phyloP scores from a whole-genome alignment of 2,888 invertebrate species.

The Lasioglossum zephyrum region DNA sequence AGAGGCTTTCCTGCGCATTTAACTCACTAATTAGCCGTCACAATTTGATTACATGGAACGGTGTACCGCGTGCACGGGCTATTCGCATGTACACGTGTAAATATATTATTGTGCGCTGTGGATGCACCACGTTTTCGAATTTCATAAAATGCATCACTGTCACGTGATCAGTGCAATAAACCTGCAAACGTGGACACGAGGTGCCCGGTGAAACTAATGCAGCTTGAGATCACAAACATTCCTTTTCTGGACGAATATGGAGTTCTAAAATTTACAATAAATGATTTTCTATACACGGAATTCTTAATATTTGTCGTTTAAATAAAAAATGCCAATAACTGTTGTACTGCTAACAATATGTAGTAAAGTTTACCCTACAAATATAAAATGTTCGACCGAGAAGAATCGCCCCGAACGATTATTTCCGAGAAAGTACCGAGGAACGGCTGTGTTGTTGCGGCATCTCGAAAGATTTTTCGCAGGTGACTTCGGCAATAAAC shows the following conservation, averaged over 20 bases:
- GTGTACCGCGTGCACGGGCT: background rate
- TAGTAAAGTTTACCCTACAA: too few species aligned
- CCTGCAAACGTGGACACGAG: background rate
- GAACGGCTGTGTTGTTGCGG: background rate
- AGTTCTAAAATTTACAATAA: too few species aligned
- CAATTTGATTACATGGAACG: constrained; percentile 42
- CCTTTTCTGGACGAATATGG: background rate
- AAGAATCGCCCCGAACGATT: too few species aligned
- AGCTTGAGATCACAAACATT: background rate
- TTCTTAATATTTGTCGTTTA: too few species aligned
- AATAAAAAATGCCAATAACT: too few species aligned
- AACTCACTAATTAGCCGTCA: constrained; percentile 42
- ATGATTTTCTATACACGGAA: too few species aligned
- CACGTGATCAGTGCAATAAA: background rate
- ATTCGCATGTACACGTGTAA: constrained; percentile 1
- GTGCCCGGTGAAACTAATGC: background rate
- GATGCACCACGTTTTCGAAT: background rate
- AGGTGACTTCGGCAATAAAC: constrained; percentile 25
- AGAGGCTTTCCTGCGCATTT: constrained; percentile 34
- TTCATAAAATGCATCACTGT: constrained; percentile 2
- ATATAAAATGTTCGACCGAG: too few species aligned
- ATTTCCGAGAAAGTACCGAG: background rate
- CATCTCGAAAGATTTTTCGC: background rate
- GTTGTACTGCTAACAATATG: too few species aligned
- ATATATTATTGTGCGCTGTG: constrained; percentile 10